These are phyloP conservation scores for Actinemys pallida DNA, from an alignment of 2,113 vertebrate genomes.

Conservation along the genomic window DNA sequence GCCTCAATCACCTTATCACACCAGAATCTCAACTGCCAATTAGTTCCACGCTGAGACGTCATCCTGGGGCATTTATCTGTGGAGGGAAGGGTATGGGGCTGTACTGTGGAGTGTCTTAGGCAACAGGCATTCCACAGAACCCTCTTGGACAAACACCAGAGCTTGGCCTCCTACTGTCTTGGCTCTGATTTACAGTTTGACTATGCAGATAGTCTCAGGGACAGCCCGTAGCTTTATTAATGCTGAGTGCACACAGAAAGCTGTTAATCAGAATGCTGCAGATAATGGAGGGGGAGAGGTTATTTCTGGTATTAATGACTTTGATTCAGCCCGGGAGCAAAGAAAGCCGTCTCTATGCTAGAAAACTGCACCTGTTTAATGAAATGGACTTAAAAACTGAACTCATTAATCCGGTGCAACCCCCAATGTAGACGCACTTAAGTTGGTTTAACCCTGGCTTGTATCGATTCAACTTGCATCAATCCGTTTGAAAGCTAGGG, in stretches of 20 bases:
- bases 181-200: slow-evolving; percentile 16
- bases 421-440: neutral
- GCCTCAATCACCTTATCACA: neutral
- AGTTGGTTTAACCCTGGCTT: neutral
- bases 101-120: neutral
- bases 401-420: neutral
- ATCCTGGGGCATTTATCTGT: accelerated
- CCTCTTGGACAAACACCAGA: slow-evolving; percentile 44
- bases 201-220: slow-evolving; percentile 50
- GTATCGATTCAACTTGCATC: neutral
- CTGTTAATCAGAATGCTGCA: neutral
- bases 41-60: neutral
- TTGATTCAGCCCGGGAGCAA: neutral
- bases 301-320: neutral
- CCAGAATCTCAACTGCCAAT: neutral
- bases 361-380: neutral
- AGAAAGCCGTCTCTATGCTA: neutral
- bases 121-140: neutral
- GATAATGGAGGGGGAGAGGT: slow-evolving; percentile 39
- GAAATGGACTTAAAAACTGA: neutral
- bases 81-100: slow-evolving; percentile 12
- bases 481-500: neutral
- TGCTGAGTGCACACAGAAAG: slow-evolving; percentile 29
- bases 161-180: neutral
- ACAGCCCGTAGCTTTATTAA: slow-evolving; percentile 3